Evolutionary conservation across 2,888 invertebrate genomes (phyloP).

Genomic region (Ophraella communa): DNA sequence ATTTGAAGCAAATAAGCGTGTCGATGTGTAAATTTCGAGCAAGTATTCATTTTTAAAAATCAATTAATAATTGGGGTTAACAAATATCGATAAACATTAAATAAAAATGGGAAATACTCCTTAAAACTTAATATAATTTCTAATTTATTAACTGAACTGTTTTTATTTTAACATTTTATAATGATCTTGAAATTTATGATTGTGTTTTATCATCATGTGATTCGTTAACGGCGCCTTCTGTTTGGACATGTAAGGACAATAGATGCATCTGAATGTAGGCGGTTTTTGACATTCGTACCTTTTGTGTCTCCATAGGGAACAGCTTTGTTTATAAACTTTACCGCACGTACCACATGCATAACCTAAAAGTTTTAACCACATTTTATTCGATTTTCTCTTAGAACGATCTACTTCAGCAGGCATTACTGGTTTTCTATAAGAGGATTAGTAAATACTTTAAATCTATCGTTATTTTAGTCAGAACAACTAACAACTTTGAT

Average conservation of each 20-base stretch:
- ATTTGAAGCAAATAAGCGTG: background rate
- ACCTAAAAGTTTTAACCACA: slow-evolving; percentile 12
- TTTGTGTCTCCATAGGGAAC: slow-evolving; percentile 36
- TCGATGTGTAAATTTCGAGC: no score
- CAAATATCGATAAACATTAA: no score
- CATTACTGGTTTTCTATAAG: background rate
- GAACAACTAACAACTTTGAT: no score
- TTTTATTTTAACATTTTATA: background rate
- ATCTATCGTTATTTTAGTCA: no score
- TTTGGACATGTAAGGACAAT: slow-evolving; percentile 40
- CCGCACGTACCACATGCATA: slow-evolving; percentile 35
- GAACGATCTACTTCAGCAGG: background rate
- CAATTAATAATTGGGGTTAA: no score
- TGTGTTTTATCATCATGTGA: slow-evolving; percentile 34
- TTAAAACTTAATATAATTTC: no score
- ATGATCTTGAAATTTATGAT: slow-evolving; percentile 18
- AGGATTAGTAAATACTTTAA: background rate
- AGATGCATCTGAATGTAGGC: slow-evolving; percentile 40
- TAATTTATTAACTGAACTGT: no score
- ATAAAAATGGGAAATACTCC: no score
- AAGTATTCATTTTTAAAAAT: no score
- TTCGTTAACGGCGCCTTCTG: slow-evolving; percentile 39
- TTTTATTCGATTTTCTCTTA: background rate
- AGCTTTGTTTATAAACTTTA: slow-evolving; percentile 40
- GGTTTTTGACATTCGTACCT: slow-evolving; percentile 46